Base-by-base conservation (phyloP, 2,888 invertebrate species). In the Cistogaster globosa region DNA sequence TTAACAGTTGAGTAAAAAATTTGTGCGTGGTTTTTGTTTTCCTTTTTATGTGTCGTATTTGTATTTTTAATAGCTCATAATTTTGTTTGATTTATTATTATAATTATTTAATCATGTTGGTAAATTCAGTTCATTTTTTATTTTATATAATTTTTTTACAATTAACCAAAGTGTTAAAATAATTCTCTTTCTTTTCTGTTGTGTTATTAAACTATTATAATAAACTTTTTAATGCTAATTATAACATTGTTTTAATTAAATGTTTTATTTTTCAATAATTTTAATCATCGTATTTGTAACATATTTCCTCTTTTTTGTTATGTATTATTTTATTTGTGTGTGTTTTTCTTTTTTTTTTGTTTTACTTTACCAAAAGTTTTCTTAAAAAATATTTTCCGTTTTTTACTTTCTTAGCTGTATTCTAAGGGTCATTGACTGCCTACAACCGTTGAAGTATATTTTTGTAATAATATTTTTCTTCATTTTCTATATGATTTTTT, bases 381-480 rank as follows among this genome's bases (percentile, higher is more conserved):
- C 26, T 48, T 76, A 82, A 65, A 67, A 71, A 82, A 77, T 76
- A 65, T 60, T 82, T 82, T 69, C 57, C 69, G 38, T 82, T 51
- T 51, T n/a, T 42, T 22, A 5, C 6, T 36, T 32, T 71, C 36
- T 32, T 32, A 32, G 20, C 18, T 57, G 42, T n/a, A 18, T 71
- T 65, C 16, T 36, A 63, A 77, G 76, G 82, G 81, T 85, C 85
- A 82, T 78, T 78, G 85, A 85, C 82, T 78, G 69, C 58, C 75
- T 85, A 85, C 78, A 82, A 78, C 82, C 81, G 78, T 82, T 85
- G 55, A 85, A 82, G 75, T 75, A 67, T 71, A 77, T 84, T 74
- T 74, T 77, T 81, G 48, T 57, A 79, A 79, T 51, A 79, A 84
- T 75, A 69, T 83, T 79, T 84, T 77, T 60, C 22, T n/a, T 42